Base-by-base conservation (phyloP, 37 sponge, comb jelly and placozoan genomes). In the Bolinopsis microptera region DNA sequence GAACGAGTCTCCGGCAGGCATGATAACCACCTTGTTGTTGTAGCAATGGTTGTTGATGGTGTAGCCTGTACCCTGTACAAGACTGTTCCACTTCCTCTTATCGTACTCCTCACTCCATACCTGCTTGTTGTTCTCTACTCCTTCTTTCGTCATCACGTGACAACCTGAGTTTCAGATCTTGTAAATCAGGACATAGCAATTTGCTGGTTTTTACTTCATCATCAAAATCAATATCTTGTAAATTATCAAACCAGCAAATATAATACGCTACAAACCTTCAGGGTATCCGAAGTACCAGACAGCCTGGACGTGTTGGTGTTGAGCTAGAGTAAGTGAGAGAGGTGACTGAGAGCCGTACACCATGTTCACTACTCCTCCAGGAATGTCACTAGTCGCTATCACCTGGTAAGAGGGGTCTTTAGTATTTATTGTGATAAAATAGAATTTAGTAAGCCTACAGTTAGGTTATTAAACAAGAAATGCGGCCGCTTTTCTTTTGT, bases 331-430 rank as follows among this genome's bases (percentile, higher is more conserved):
- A 94, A 97, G 97, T 24, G 95, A 94, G 34, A 98, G 95, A 94
- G 97, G 97, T 38, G 35, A 33, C 82, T 80, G 82, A 33, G 82
- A 80, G 32, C 92, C 92, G 36, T 67, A 69, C 33, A 98, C 94
- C 74, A 98, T 96, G 93, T 98, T 98, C 68, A 98, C 97, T 94
- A 98, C 99, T 82, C 99, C 99, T 38, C 99, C 99, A 41, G 99
- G 99, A 0, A 98, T 93, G 76, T 98, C 99, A n/a, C 97, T 97
- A 21, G 97, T 97, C 67, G 96, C 97, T 94, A 98, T 97, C 39
- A 98, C 97, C 97, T 97, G 69, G 5, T 2, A 90, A 69, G 82
- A 1, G 68, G 27, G 39, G 36, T n/a, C n/a, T n/a, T n/a, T n/a
- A n/a, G n/a, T n/a, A 76, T 32, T 30, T 22, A 76, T 26, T 13